Evolutionary conservation across 2,113 vertebrate species (phyloP), one percentile per base, ranked within the genome.

Genomic region (Otolemur garnettii): DNA sequence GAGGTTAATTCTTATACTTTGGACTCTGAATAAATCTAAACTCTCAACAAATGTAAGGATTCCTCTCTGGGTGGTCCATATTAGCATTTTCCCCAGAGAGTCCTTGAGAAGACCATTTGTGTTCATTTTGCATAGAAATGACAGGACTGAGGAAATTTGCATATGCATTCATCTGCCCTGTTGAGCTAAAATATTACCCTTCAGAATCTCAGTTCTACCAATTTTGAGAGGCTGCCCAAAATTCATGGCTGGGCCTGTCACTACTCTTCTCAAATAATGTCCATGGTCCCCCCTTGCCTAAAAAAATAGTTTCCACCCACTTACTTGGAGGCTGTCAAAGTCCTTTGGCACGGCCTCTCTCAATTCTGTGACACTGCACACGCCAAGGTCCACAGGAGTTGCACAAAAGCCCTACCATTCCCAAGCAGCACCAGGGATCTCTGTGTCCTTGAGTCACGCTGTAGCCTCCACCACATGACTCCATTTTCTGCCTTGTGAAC

Each of bases 171-270:
- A 81, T 94, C 93, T 89, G 83, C 89, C 80, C 66, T 9, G 62
- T 87, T 81, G 77, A 94, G 84, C 89, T 93, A 97, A 97, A 97
- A 97, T 92, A 78, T 17, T 50, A 96, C 83, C 83, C 95, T 96
- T 96, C 94, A 91, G 85, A 97, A 92, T 93, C 57, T 57, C 91
- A 94, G 69, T 74, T 95, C 93, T 84, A 83, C 71, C 57, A 33
- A 64, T 53, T 95, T 35, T 90, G 93, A 97, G 42, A 53, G 80
- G 66, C 60, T 90, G 83, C 87, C 92, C 86, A 84, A 94, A 96
- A 84, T 64, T 89, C 42, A 21, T 24, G 11, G 33, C 53, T 19
- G 13, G 80, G 75, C 45, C 86, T 87, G 94, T 78, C 79, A 8
- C 10, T 7, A 10, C 2, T 6, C 72, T 69, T 79, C n/a, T 75